Percentiles rank a stretch among this genome's conserved stretches.
Conservation (phyloP, 2,888 invertebrate species). For the Alloplasta piceator region DNA sequence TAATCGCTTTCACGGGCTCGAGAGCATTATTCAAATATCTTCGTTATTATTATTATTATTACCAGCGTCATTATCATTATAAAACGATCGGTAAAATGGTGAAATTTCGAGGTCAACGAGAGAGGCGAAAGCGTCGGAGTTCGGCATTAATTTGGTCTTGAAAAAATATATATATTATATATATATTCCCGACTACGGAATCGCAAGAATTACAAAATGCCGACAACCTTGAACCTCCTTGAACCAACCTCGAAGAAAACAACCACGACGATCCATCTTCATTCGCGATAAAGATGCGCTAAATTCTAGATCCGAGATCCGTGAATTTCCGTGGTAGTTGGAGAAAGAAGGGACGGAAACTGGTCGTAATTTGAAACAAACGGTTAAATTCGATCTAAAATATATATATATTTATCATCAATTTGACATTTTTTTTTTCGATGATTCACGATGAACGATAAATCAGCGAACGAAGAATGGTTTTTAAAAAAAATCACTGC, state of each 20-base stretch:
- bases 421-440: constrained; percentile 3
- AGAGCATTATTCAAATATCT: constrained; percentile 19
- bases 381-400: background rate
- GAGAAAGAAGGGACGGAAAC: too few relatives aligned
- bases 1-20: constrained; percentile 9
- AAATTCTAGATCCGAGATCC: too few relatives aligned
- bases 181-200: too few relatives aligned
- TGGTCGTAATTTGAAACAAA: background rate
- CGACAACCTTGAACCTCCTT: constrained; percentile 47
- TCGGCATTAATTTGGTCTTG: background rate
- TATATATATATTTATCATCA: constrained; percentile 17
- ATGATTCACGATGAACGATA: background rate
- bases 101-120: constrained; percentile 52
- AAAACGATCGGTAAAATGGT: background rate
- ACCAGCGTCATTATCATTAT: background rate
- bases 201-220: constrained; percentile 45
- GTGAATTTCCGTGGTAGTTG: too few relatives aligned
- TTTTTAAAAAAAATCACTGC: background rate
- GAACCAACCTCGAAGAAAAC: background rate
- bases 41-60: constrained; percentile 4
- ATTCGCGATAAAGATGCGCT: background rate
- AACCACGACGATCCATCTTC: constrained; percentile 1
- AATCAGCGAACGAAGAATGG: background rate
- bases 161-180: too few relatives aligned
- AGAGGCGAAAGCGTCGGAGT: constrained; percentile 42